Evolutionary conservation across 2,797 vertebrate species (phyloP).

Genomic region (Propithecus deckenii): DNA sequence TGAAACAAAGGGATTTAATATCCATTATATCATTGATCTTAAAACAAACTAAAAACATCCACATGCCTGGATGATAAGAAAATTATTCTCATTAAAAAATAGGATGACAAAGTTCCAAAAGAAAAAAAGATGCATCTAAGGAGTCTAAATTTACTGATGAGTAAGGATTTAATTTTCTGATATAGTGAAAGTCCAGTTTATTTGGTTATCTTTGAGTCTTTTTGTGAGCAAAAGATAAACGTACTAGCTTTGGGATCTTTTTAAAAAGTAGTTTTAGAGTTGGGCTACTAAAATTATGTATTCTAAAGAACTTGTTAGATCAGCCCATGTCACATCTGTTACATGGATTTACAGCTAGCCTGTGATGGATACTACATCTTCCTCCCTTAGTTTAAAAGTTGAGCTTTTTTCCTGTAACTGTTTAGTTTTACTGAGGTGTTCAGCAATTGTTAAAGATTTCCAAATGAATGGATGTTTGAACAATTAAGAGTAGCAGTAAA

Average conservation of each 20-base stretch:
- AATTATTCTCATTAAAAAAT: conserved; percentile 40
- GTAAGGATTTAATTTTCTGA: conserved; percentile 19
- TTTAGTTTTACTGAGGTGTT: conserved; percentile 73
- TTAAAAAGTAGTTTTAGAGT: conserved; percentile 51
- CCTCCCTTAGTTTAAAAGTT: conserved; percentile 57
- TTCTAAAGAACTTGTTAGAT: conserved; percentile 45
- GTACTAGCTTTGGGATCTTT: neutral
- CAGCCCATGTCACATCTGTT: conserved; percentile 56
- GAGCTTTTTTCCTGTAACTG: conserved; percentile 3
- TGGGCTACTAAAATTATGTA: neutral
- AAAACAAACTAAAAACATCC: conserved; percentile 59
- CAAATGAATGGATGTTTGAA: conserved; percentile 51
- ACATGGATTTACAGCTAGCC: conserved; percentile 31
- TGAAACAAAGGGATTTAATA: conserved; percentile 78
- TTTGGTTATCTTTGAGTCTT: neutral
- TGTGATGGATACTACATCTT: conserved; percentile 22
- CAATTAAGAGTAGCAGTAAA: conserved; percentile 24
- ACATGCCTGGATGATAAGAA: neutral
- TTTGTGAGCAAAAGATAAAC: neutral
- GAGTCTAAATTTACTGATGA: neutral
- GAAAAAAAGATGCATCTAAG: neutral
- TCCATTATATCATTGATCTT: conserved; percentile 69
- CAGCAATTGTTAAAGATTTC: conserved; percentile 68
- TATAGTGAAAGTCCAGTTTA: neutral
- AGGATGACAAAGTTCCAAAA: conserved; percentile 36